Percentiles rank a stretch among this genome's conserved stretches.
Conservation (phyloP, 2,797 vertebrate species). For the Mus spretus region DNA sequence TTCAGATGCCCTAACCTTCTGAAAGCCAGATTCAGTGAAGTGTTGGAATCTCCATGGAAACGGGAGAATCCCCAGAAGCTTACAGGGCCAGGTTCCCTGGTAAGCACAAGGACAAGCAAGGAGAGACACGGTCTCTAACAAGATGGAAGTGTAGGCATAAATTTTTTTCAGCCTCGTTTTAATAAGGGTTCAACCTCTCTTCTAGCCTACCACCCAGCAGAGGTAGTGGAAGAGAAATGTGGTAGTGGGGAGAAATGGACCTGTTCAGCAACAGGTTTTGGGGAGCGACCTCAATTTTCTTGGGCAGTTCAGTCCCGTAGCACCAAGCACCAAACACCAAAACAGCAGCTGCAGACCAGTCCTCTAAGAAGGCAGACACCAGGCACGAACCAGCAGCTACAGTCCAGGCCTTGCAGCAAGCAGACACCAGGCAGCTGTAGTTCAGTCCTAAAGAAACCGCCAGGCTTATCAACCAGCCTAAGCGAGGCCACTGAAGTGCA, state of each 20-base stretch:
- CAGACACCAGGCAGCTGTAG: background rate
- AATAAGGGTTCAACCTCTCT: background rate
- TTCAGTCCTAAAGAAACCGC: background rate
- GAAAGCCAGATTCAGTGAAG: background rate
- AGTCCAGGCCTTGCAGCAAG: too few species aligned
- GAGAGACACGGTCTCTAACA: background rate
- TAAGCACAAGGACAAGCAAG: background rate
- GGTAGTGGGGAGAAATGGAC: background rate
- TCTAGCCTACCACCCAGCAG: background rate
- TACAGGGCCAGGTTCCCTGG: background rate
- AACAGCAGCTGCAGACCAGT: background rate
- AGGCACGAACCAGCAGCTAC: background rate
- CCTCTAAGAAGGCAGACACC: background rate
- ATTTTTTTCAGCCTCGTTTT: background rate
- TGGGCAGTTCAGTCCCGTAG: background rate
- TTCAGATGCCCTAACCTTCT: background rate
- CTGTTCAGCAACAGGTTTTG: background rate
- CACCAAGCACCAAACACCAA: background rate
- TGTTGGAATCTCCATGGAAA: background rate
- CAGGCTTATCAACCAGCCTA: background rate
- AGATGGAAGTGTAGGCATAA: background rate
- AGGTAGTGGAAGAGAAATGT: background rate
- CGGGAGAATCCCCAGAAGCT: background rate
- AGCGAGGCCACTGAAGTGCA: background rate
- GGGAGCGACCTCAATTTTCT: background rate